Evolutionary conservation across 2,797 vertebrate species (phyloP).

Genomic region (Spinus pinus): DNA sequence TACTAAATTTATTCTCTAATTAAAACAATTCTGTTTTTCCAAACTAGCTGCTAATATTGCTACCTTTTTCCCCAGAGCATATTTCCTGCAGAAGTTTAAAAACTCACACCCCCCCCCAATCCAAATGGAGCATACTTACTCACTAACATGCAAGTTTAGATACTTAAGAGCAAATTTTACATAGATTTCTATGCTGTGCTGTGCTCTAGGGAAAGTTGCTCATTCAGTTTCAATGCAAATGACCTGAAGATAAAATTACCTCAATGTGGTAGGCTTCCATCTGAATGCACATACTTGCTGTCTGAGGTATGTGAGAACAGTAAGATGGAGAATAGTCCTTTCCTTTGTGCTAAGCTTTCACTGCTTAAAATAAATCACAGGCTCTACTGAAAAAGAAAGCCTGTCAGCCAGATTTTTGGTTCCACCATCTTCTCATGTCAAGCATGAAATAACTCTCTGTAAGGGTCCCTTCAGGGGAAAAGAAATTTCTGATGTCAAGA

Average conservation of each 20-base stretch:
- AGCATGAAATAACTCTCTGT: not conserved
- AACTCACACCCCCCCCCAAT: rapidly evolving
- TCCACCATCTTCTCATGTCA: not conserved
- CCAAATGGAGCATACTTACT: not conserved
- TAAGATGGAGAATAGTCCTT: not conserved
- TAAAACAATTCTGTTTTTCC: not conserved
- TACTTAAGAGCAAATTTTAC: not conserved
- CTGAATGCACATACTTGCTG: constrained; percentile 5
- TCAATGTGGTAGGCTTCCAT: not conserved
- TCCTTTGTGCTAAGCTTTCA: not conserved
- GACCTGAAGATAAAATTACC: constrained; percentile 7
- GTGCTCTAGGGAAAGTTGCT: not conserved
- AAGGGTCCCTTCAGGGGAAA: not conserved
- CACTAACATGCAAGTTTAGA: not conserved
- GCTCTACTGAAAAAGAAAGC: constrained; percentile 3
- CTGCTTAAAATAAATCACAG: not conserved
- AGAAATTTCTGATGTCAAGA: constrained; percentile 7
- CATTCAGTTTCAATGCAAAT: constrained; percentile 1
- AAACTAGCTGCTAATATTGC: not conserved
- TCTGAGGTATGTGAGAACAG: constrained; percentile 13
- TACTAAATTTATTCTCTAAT: not conserved
- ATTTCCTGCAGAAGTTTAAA: not conserved
- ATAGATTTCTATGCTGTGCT: not conserved
- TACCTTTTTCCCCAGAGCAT: not conserved
- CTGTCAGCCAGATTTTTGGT: constrained; percentile 14